Conservation (phyloP, 1,140 invertebrate genomes). For the Cydia amplana region DNA sequence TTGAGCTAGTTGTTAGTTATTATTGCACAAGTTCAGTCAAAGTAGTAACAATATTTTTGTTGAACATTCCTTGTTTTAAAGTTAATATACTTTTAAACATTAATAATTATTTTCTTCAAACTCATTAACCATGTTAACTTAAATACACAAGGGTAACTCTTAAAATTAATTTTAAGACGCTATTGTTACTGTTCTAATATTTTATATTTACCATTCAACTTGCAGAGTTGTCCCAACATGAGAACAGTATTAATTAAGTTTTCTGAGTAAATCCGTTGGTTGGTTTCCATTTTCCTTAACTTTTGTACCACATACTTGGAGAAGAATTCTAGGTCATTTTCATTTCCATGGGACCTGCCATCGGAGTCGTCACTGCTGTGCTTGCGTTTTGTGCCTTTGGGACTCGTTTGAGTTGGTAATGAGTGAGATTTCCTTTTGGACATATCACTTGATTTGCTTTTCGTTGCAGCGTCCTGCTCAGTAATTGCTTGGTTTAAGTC, state of each 20-base stretch:
- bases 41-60: background rate
- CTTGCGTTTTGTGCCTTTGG: slow-evolving; percentile 58
- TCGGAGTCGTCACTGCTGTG: slow-evolving; percentile 48
- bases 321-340: slow-evolving; percentile 73
- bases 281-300: slow-evolving; percentile 72
- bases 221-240: slow-evolving; percentile 70
- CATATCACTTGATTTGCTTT: slow-evolving; percentile 41
- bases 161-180: background rate
- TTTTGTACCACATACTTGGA: slow-evolving; percentile 76
- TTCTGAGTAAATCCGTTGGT: slow-evolving; percentile 74
- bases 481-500: slow-evolving; percentile 62
- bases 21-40: slow-evolving; percentile 31
- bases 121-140: background rate
- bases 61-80: slow-evolving; percentile 9
- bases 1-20: background rate
- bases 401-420: slow-evolving; percentile 50
- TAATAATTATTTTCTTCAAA: background rate
- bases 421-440: slow-evolving; percentile 50
- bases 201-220: slow-evolving; percentile 72
- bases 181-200: slow-evolving; percentile 40
- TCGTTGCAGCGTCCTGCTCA: slow-evolving; percentile 41
- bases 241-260: slow-evolving; percentile 75
- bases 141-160: slow-evolving; percentile 21
- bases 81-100: slow-evolving; percentile 13
- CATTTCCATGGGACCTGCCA: slow-evolving; percentile 53